Base-by-base conservation (phyloP, 1,140 invertebrate genomes). In the Orius laevigatus region DNA sequence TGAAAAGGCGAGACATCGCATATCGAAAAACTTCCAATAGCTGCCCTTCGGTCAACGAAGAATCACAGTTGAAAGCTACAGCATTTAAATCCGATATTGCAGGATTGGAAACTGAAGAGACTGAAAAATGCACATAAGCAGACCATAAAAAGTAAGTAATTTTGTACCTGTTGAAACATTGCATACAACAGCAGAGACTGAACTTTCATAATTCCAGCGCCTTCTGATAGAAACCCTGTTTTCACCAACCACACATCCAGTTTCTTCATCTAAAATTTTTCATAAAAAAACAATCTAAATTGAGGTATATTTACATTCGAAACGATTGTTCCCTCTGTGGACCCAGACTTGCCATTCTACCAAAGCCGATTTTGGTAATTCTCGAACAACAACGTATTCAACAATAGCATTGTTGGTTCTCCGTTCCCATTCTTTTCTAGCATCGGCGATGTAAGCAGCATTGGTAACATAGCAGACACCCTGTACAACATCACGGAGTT, bases 331-430 rank as follows among this genome's bases (percentile, higher is more conserved):
- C 62, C 85, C 79, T 41, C 76, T 73, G 65, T 89, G 84, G 19
- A 82, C 84, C 81, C 83, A 85, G 49, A 89, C 81, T 60, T 89
- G 86, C 88, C 88, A 94, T 66, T 93, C 88, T 31, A 93, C 77
- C 11, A 78, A 67, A n/a, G 85, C 86, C 60, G 68, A 71, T 20
- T 79, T 72, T 0, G 90, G 89, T 55, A 94, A 66, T 47, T 69
- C 72, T 11, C 79, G 71, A 52, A 92, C 79, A 35, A 91, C 81
- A 41, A 89, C 78, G 67, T 82, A 88, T 67, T 88, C 79, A 52
- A 89, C 78, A 54, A 87, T 84, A 38, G 82, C 79, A 68, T 85
- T 87, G 48, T 84, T 84, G n/a, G 83, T 84, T 44, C 75, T 71
- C 49, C 79, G 76, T 63, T 87, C 83, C 76, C 84, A 84, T 61